Base-by-base conservation (phyloP, 2,888 invertebrate species). In the Dicycla oo region DNA sequence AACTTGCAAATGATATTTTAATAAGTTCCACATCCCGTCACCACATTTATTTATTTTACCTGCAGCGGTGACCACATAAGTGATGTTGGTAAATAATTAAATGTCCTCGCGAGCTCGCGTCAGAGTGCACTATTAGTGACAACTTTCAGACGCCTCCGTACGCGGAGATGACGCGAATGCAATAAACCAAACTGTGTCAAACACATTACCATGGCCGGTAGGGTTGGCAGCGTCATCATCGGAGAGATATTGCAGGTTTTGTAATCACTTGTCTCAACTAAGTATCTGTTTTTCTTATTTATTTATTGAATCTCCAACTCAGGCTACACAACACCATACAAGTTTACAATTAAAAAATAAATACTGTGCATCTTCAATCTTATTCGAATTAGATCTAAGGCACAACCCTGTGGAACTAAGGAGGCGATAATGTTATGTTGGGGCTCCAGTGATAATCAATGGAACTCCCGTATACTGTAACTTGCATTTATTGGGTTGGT, bases 181-280 rank as follows among this genome's bases (percentile, higher is more conserved):
- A 84, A 79, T 84, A 83, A 84, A 79, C 85, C 68, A 78, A 82
- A 82, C 72, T 84, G 70, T 82, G 85, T 75, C 82, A 68, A 66
- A 80, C 72, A 69, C 57, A 84, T 80, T 69, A 78, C 63, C 23
- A n/a, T 13, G 23, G 10, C 62, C 3, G 3, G 3, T 34, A 80
- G 79, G 82, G 82, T 18, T 80, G 78, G 38, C 57, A 13, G 20
- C 7, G 2, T 15, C 45, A 5, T 15, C 45, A 2, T 18, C 56
- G 6, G 5, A 26, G 20, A 13, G 11, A 1, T 10, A 34, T 64
- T 34, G 34, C 18, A 20, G 47, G 26, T 20, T 11, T 58, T 30
- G n/a, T 11, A n/a, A 18, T 47, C 30, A 20, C 43, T 6, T 34
- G 34, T 34, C 34, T 34, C 3, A 34, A 3, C 34, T 34, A n/a